Base-by-base conservation (phyloP, 2,888 invertebrate genomes). In the Arctia plantaginis region DNA sequence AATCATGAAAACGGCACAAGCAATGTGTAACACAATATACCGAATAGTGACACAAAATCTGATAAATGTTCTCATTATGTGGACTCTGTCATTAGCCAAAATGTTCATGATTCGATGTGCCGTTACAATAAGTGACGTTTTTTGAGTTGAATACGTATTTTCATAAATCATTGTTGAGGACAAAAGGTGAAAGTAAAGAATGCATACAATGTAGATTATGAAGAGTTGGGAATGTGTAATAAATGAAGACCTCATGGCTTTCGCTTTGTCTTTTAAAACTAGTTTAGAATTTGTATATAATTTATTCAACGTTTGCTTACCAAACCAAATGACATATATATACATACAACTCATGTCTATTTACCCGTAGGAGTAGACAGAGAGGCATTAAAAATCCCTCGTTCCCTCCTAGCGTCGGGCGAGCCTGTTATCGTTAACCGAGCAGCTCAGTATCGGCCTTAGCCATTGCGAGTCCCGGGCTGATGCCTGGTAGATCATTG, bases 91-190 rank as follows among this genome's bases (percentile, higher is more conserved):
- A 88, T 89, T 87, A 88, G 77, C 73, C 74, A 82, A 81, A 86
- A 87, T 79, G 82, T 69, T 80, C 80, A 84, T 86, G 85, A 88
- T 87, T 85, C 77, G 70, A 79, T 80, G 80, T 87, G 76, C 89
- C 87, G 89, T 89, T 89, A 89, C 75, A 80, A 83, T 85, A 88
- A 85, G 81, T 85, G 78, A 81, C 80, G 82, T 76, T 79, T 81
- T 81, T n/a, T 78, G 68, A 76, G 75, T 77, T 75, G 71, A 77
- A 78, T 76, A 77, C 74, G 59, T n/a, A 41, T 73, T 82, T 78
- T 81, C 73, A 78, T 81, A 77, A 73, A 76, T 82, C 70, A 70
- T 79, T 78, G 71, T 82, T 72, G 71, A 55, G 72, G 68, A 74
- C 66, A 75, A 73, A 68, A 71, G 78, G 82, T 83, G 83, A 86